phyloP scores from a whole-genome alignment of 2,113 vertebrate genomes.

The Odontophorus gujanensis region DNA sequence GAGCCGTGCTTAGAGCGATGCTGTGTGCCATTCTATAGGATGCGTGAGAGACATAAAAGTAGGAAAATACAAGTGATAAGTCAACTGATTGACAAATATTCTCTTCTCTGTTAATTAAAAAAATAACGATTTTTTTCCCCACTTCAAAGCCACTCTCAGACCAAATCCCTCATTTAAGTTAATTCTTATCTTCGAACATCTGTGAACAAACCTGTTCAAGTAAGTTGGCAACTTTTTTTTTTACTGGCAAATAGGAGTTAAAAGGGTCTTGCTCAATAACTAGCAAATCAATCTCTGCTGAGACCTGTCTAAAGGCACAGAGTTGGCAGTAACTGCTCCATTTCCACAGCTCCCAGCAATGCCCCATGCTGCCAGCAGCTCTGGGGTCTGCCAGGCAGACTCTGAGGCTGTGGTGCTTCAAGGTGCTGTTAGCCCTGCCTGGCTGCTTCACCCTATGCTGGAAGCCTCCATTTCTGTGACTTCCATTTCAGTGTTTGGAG shows the following conservation, averaged over 20 bases:
- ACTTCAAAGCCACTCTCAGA: background rate
- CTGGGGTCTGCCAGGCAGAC: background rate
- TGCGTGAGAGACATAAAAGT: slow-evolving; percentile 68
- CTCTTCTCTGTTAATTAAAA: background rate
- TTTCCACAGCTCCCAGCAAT: background rate
- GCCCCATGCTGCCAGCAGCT: background rate
- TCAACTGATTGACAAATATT: slow-evolving; percentile 17
- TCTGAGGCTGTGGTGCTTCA: background rate
- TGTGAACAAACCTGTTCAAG: background rate
- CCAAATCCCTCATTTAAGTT: background rate
- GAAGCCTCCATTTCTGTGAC: background rate
- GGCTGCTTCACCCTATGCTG: background rate
- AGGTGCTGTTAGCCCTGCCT: background rate
- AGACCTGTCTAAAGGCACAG: background rate
- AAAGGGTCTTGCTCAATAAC: background rate
- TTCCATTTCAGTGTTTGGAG: background rate
- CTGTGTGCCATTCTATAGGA: slow-evolving; percentile 77
- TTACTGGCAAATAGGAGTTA: background rate
- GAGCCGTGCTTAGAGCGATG: slow-evolving; percentile 81
- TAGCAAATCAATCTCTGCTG: background rate
- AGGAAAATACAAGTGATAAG: slow-evolving; percentile 56
- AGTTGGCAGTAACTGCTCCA: background rate
- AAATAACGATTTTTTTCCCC: background rate
- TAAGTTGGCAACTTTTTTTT: background rate
- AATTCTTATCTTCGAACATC: background rate